Evolutionary conservation across 1,140 invertebrate genomes (phyloP).

Genomic region (Rhizoglyphus robini): DNA sequence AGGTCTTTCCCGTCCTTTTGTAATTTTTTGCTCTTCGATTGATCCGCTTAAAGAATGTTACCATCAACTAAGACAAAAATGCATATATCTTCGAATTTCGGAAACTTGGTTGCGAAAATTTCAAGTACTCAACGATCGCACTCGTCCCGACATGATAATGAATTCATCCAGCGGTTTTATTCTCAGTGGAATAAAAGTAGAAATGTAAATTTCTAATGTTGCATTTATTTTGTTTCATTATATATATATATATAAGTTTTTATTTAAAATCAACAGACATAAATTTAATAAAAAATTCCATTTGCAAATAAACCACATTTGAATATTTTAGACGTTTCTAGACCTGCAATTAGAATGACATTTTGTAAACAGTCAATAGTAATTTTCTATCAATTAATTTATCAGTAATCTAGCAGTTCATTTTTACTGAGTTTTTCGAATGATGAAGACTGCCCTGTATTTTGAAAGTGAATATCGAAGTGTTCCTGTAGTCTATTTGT

Average conservation of each 20-base stretch:
- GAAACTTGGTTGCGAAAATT: slow-evolving; percentile 76
- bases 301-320: neutral
- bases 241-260: too few relatives aligned
- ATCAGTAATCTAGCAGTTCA: too few relatives aligned
- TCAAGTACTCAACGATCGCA: slow-evolving; percentile 68
- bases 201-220: neutral
- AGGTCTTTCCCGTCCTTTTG: slow-evolving; percentile 60
- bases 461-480: too few relatives aligned
- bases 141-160: slow-evolving; percentile 67
- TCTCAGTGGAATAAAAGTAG: slow-evolving; percentile 45
- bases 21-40: slow-evolving; percentile 59
- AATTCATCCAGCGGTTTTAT: slow-evolving; percentile 58
- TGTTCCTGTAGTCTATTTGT: too few relatives aligned
- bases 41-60: slow-evolving; percentile 40
- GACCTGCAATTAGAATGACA: too few relatives aligned
- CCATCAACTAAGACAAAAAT: slow-evolving; percentile 30
- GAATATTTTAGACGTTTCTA: too few relatives aligned
- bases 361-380: too few relatives aligned
- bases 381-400: too few relatives aligned
- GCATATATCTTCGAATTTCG: slow-evolving; percentile 57
- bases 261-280: too few relatives aligned
- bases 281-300: too few relatives aligned
- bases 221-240: neutral
- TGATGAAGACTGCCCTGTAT: too few relatives aligned
- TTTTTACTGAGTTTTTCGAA: too few relatives aligned